A percentile compares a stretch with the other conserved stretches of the same genome.
These are phyloP conservation scores for Heliconius aoede DNA, from an alignment of 2,888 invertebrate species.

Conservation along the genomic window DNA sequence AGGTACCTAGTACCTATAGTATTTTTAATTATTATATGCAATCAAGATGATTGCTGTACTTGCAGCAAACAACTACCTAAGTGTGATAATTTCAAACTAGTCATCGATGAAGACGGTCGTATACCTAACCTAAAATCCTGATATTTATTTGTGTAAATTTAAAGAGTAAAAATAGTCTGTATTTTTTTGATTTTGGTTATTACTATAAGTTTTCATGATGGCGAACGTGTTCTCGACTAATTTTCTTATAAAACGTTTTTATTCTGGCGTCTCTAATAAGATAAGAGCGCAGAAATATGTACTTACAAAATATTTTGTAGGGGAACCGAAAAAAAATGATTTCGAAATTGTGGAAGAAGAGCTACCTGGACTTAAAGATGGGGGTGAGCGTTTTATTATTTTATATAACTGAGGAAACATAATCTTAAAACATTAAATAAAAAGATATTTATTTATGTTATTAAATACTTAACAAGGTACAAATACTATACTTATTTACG, in stretches of 20 bases:
- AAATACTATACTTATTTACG: too few relatives aligned
- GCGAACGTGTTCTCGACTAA: slow-evolving; percentile 23
- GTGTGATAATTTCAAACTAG: background rate
- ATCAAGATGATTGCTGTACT: too few relatives aligned
- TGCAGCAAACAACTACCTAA: background rate
- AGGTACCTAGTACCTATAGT: background rate
- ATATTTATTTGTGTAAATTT: background rate
- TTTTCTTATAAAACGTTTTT: slow-evolving; percentile 57
- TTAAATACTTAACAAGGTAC: too few relatives aligned
- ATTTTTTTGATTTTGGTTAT: background rate
- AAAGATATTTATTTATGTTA: too few relatives aligned
- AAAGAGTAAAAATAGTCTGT: slow-evolving; percentile 2
- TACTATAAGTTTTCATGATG: slow-evolving; percentile 39
- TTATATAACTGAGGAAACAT: too few relatives aligned
- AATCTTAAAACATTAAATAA: too few relatives aligned
- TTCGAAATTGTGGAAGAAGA: slow-evolving; percentile 87
- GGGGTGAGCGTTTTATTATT: slow-evolving; percentile 80
- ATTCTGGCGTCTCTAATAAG: slow-evolving; percentile 61
- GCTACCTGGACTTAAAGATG: slow-evolving; percentile 85
- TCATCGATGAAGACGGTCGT: slow-evolving; percentile 5
- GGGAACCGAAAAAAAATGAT: slow-evolving; percentile 86
- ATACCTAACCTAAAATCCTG: slow-evolving; percentile 2
- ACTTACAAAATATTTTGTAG: slow-evolving; percentile 85
- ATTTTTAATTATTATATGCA: background rate
- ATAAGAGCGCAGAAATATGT: slow-evolving; percentile 86